These are phyloP conservation scores for Ellobium chinense DNA, from an alignment of 2,888 invertebrate genomes.

Conservation along the genomic window DNA sequence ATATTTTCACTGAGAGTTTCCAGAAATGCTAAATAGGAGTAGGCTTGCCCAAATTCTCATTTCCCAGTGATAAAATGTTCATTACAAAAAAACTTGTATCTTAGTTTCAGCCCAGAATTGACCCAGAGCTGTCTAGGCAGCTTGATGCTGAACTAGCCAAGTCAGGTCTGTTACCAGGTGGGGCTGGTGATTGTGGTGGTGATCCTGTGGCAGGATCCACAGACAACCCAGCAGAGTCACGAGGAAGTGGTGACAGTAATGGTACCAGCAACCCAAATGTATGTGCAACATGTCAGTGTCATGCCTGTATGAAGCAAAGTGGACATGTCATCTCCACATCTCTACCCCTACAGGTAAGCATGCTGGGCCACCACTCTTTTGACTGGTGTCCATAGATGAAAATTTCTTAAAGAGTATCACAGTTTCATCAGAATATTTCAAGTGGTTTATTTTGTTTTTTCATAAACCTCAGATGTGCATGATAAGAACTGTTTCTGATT, in stretches of 20 bases:
- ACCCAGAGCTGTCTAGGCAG: slow-evolving; percentile 35
- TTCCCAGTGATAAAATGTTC: too few relatives aligned
- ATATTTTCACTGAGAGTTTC: too few relatives aligned
- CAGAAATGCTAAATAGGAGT: too few relatives aligned
- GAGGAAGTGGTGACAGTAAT: slow-evolving; percentile 60
- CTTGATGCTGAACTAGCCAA: slow-evolving; percentile 43
- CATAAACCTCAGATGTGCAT: too few relatives aligned
- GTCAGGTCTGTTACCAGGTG: slow-evolving; percentile 49
- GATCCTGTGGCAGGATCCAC: slow-evolving; percentile 62
- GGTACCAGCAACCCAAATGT: slow-evolving; percentile 16
- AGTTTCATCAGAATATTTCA: too few relatives aligned
- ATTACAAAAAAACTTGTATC: too few relatives aligned
- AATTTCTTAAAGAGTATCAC: too few relatives aligned
- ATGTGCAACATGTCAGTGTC: slow-evolving; percentile 71
- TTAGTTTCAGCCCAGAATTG: slow-evolving; percentile 44
- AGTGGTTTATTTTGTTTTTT: too few relatives aligned
- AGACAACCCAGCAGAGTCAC: slow-evolving; percentile 54
- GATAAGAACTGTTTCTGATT: too few relatives aligned
- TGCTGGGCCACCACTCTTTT: too few relatives aligned
- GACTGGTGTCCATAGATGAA: too few relatives aligned
- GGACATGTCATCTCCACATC: slow-evolving; percentile 73
- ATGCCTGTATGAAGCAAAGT: slow-evolving; percentile 75
- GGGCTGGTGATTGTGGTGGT: slow-evolving; percentile 63
- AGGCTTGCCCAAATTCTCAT: too few relatives aligned
- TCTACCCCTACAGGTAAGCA: slow-evolving; percentile 67